Percentiles rank a stretch among this genome's conserved stretches.
phyloP scores from a whole-genome alignment of 1,140 invertebrate genomes.

The Microplitis demolitor region DNA sequence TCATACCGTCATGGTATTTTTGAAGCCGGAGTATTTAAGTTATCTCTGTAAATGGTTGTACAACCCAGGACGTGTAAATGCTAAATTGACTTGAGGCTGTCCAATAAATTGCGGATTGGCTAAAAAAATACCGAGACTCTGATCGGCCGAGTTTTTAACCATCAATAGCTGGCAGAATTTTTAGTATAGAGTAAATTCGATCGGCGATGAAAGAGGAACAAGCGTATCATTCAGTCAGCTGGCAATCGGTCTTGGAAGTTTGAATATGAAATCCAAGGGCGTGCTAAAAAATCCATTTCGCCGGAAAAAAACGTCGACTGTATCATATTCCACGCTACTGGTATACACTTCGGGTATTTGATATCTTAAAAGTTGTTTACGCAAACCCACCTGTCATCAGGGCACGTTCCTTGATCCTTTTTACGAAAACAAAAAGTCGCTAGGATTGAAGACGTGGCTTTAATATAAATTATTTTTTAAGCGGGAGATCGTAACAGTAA shows the following conservation, averaged over 20 bases:
- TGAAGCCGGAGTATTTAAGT: not conserved
- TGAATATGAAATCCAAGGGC: conserved; percentile 43
- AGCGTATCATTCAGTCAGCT: conserved; percentile 46
- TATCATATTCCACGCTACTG: conserved; percentile 50
- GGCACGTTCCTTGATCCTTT: conserved; percentile 29
- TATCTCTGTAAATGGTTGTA: not conserved
- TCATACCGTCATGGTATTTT: not conserved
- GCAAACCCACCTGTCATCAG: conserved; percentile 41
- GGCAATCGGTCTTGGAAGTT: conserved; percentile 38
- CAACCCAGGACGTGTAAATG: too few relatives aligned
- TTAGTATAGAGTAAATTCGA: not conserved
- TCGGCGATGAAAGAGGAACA: conserved; percentile 28
- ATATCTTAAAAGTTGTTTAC: conserved; percentile 38
- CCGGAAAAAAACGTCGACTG: conserved; percentile 2
- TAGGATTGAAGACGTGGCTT: not conserved
- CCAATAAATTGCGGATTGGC: too few relatives aligned
- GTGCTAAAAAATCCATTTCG: conserved; percentile 36
- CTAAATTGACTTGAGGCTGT: too few relatives aligned
- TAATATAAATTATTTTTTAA: too few relatives aligned
- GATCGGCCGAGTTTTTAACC: too few relatives aligned
- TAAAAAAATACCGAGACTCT: too few relatives aligned
- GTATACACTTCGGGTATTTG: conserved; percentile 49
- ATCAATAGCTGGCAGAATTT: too few relatives aligned
- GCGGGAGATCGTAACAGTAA: not conserved
- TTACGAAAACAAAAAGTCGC: not conserved